Evolutionary conservation across 1,140 invertebrate genomes (phyloP).

Genomic region (Triops cancriformis): DNA sequence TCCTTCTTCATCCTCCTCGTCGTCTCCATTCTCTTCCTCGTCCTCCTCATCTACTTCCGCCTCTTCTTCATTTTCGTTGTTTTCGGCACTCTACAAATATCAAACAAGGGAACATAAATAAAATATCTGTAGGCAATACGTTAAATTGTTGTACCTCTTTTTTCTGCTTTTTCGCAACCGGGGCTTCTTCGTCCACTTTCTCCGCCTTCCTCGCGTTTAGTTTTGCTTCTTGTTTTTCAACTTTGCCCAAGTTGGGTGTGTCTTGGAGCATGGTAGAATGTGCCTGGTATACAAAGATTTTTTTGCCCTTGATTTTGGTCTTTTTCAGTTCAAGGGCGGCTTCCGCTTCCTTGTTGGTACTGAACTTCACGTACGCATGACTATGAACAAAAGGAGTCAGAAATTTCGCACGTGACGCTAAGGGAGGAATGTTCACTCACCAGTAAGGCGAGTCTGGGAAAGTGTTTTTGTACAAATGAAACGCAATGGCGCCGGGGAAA

Average conservation of each 20-base stretch:
- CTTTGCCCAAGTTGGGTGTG: background rate
- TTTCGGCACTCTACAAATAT: background rate
- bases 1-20: slow-evolving; percentile 4
- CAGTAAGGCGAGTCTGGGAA: slow-evolving; percentile 20
- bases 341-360: background rate
- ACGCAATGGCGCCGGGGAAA: slow-evolving; percentile 5
- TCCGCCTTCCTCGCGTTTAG: background rate
- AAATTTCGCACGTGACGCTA: background rate
- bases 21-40: background rate
- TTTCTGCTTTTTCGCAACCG: slow-evolving; percentile 11
- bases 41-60: slow-evolving; percentile 15
- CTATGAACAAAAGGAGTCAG: background rate
- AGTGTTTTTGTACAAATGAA: slow-evolving; percentile 17
- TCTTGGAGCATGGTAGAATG: background rate
- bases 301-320: background rate
- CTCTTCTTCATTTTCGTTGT: background rate
- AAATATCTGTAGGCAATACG: background rate
- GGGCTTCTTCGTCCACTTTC: background rate
- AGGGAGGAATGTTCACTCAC: background rate
- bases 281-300: background rate
- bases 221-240: slow-evolving; percentile 14
- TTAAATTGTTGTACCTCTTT: background rate
- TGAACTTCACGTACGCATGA: slow-evolving; percentile 5
- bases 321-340: background rate
- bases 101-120: background rate